These are phyloP conservation scores for Notodromas monacha DNA, from an alignment of 2,888 invertebrate genomes.

Conservation along the genomic window DNA sequence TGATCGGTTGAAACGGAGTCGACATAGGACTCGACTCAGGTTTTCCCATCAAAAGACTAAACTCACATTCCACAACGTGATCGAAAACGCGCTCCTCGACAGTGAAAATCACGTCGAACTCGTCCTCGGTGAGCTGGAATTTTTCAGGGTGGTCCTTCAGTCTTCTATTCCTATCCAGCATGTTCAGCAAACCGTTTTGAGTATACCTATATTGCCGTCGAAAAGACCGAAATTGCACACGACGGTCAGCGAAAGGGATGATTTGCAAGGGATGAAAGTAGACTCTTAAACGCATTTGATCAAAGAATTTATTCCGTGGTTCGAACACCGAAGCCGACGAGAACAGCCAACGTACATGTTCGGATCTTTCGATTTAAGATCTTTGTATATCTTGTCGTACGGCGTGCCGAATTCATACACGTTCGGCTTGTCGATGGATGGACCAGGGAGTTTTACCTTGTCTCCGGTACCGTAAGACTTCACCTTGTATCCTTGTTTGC, in stretches of 20 bases:
- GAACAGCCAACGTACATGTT: constrained; percentile 38
- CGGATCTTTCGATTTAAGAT: constrained; percentile 60
- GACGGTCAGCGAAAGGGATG: no score
- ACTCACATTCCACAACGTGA: constrained; percentile 62
- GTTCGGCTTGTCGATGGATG: constrained; percentile 63
- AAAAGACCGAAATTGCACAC: background rate
- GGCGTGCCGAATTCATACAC: constrained; percentile 82
- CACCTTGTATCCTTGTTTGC: constrained; percentile 84
- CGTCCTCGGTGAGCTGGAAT: constrained; percentile 58
- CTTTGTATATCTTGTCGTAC: constrained; percentile 83
- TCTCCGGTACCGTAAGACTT: constrained; percentile 76
- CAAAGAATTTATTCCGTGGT: no score
- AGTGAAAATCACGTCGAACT: constrained; percentile 80
- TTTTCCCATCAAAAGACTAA: no score
- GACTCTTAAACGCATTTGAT: no score
- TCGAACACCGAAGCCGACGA: no score
- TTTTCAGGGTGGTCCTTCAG: constrained; percentile 77
- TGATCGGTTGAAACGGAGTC: no score
- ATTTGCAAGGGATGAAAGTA: no score
- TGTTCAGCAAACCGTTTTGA: constrained; percentile 86
- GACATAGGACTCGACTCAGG: no score
- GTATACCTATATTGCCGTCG: constrained; percentile 35
- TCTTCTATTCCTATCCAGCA: constrained; percentile 81
- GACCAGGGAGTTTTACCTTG: constrained; percentile 83
- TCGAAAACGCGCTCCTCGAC: constrained; percentile 97